Percentiles rank a stretch among this genome's conserved stretches.
phyloP scores from a whole-genome alignment of 2,797 vertebrate genomes.

The Sebastes ruberrimus region DNA sequence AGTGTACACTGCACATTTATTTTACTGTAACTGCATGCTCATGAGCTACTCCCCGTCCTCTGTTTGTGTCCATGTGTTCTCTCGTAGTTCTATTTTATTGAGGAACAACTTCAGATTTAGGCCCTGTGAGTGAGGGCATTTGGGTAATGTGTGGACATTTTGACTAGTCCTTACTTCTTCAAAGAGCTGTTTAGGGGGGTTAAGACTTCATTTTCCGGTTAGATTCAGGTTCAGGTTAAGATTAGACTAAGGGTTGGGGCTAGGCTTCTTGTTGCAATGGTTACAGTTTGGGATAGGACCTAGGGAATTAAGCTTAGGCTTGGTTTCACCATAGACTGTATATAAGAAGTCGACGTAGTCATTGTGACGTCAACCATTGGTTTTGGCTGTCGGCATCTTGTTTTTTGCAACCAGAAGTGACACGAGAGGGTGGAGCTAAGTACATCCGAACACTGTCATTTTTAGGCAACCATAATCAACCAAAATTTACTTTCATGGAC shows the following conservation, averaged over 20 bases:
- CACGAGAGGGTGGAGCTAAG: too few relatives aligned
- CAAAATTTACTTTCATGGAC: not conserved
- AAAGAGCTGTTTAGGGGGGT: not conserved
- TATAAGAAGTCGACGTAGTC: not conserved
- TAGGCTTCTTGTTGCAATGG: not conserved
- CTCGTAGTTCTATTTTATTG: not conserved
- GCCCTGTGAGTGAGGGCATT: not conserved
- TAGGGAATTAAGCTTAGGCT: not conserved
- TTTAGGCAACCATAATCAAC: not conserved
- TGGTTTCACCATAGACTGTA: not conserved
- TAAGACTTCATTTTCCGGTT: not conserved
- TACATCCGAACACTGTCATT: too few relatives aligned
- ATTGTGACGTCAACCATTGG: not conserved
- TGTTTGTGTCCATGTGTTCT: not conserved
- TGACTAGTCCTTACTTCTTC: not conserved
- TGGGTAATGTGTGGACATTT: not conserved
- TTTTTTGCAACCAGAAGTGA: not conserved
- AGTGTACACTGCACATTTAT: conserved; percentile 31
- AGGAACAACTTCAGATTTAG: not conserved
- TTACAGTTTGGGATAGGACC: not conserved
- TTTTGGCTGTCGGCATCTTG: not conserved
- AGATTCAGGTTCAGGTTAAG: not conserved
- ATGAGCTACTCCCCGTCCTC: not conserved
- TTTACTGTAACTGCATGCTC: not conserved
- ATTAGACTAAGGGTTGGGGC: not conserved